Evolutionary conservation across 2,113 vertebrate genomes (phyloP).

Genomic region (Eupsittula cactorum): DNA sequence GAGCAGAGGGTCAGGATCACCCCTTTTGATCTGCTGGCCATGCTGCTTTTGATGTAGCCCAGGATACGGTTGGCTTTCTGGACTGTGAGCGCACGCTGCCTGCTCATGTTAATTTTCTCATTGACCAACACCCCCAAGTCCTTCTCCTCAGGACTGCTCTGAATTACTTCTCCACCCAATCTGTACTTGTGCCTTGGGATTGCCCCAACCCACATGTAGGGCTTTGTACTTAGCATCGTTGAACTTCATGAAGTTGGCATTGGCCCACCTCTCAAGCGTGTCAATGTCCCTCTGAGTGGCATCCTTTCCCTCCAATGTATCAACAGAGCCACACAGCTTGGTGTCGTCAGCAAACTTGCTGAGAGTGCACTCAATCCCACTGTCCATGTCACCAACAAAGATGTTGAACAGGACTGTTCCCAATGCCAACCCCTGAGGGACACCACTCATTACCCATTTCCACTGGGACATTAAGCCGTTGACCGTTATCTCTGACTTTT

Average conservation of each 20-base stretch:
- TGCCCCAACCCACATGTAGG: background rate
- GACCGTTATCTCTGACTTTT: background rate
- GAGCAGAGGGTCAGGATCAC: background rate
- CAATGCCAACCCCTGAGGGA: background rate
- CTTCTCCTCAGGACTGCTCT: background rate
- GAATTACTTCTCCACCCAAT: background rate
- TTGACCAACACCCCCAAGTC: background rate
- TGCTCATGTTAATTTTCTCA: background rate
- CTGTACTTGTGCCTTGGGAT: background rate
- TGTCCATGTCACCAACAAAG: background rate
- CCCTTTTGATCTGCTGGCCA: background rate
- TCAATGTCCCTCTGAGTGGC: background rate
- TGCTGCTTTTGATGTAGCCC: background rate
- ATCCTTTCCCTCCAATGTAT: background rate
- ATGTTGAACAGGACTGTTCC: background rate
- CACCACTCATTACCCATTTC: background rate
- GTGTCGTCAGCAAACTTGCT: background rate
- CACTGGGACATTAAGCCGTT: background rate
- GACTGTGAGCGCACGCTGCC: background rate
- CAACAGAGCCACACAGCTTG: background rate
- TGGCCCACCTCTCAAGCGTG: background rate
- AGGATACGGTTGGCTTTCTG: background rate
- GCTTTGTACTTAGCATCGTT: background rate
- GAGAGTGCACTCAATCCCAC: background rate
- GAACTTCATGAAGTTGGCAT: background rate